Evolutionary conservation across 2,113 vertebrate species (phyloP).

Genomic region (Machaerirhynchus nigripectus): DNA sequence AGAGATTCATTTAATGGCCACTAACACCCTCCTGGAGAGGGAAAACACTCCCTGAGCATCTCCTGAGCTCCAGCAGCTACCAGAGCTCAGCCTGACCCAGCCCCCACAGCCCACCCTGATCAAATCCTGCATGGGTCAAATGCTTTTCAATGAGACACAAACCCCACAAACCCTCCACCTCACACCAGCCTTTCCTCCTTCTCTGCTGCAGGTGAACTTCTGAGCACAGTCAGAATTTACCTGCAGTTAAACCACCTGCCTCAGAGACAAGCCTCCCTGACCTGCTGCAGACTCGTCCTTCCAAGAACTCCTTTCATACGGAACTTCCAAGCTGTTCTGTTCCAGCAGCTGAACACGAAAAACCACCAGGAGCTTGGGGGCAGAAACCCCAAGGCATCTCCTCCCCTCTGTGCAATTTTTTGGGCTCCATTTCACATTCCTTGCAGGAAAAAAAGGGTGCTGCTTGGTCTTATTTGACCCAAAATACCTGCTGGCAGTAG

Average conservation of each 20-base stretch:
- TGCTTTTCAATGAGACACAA: not conserved
- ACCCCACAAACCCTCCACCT: not conserved
- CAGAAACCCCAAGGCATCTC: not conserved
- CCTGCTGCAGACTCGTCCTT: not conserved
- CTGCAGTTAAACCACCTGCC: not conserved
- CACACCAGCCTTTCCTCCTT: not conserved
- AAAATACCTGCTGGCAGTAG: not conserved
- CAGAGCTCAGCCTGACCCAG: not conserved
- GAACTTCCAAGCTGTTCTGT: not conserved
- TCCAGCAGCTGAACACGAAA: not conserved
- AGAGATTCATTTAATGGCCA: not conserved
- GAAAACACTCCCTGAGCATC: not conserved
- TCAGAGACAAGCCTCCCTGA: not conserved
- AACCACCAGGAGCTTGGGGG: not conserved
- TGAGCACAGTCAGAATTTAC: not conserved
- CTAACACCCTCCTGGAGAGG: not conserved
- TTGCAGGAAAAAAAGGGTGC: not conserved
- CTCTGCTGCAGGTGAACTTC: not conserved
- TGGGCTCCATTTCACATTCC: not conserved
- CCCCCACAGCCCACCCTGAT: not conserved
- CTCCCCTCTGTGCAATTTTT: accelerated
- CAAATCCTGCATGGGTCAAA: not conserved
- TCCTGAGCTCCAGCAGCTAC: not conserved
- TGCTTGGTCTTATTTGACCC: not conserved
- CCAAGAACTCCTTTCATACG: not conserved